Base-by-base conservation (phyloP, 2,797 vertebrate species). In the Mus spretus region DNA sequence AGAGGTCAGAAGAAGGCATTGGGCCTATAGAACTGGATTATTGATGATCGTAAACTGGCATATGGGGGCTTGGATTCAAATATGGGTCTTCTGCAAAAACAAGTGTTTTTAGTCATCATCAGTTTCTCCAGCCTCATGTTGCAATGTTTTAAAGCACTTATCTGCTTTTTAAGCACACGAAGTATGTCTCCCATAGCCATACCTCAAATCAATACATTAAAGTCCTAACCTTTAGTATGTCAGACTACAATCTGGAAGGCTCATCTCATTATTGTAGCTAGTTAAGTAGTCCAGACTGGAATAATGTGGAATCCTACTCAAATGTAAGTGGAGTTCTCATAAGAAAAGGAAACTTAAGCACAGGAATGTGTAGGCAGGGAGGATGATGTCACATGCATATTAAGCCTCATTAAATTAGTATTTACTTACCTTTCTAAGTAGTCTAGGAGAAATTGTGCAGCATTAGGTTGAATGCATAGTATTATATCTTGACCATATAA, bases 381-480 rank as follows among this genome's bases (percentile, higher is more conserved):
- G 65, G n/a, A 67, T 9, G 57, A 79, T 3, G 40, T 26, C 3
- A 34, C 59, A 17, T 34, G 34, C 8, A 77, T 7, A 47, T 59
- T 78, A 74, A 94, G 47, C 1, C 1, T 28, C n/a, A 85, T 80
- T 28, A 92, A 93, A 91, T 61, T 89, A 70, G 24, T 61, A 67
- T 75, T 87, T 9, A 91, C 17, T 44, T 31, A 57, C 1, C 91
- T 61, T 92, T 78, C 53, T 0, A 81, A 34, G 37, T 1, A 61
- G 11, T 31, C 78, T 65, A 78, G 31, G 57, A 57, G 28, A 87
- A 95, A 81, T 55, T 57, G 74, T 74, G 1, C 34, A 67, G 4
- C 57, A 26, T 0, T 3, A 34, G 20, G 5, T 70, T 67, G 61
- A 87, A 95, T 57, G 17, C 9, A 12, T 65, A 63, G 37, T 65